phyloP scores from a whole-genome alignment of 2,797 vertebrate species.

The Sphaeramia orbicularis region DNA sequence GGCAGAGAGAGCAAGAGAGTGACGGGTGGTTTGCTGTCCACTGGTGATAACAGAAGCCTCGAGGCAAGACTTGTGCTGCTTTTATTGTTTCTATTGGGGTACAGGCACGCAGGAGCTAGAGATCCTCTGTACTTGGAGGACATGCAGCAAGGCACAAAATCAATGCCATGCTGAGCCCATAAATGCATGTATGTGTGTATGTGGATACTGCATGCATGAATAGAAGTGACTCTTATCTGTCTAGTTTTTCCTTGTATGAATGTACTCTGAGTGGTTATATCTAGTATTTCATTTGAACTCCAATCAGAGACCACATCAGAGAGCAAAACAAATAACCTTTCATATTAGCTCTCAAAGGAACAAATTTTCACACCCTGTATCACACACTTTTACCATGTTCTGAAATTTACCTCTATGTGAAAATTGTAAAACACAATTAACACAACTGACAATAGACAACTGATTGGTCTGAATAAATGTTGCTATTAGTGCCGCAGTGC shows the following conservation, averaged over 20 bases:
- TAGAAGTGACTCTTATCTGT: slow-evolving; percentile 27
- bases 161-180: slow-evolving; percentile 48
- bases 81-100: slow-evolving; percentile 43
- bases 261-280: slow-evolving; percentile 3
- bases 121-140: slow-evolving; percentile 31
- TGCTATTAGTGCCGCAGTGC: background rate
- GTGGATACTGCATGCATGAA: slow-evolving; percentile 2
- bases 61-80: slow-evolving; percentile 42
- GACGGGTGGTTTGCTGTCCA: slow-evolving; percentile 45
- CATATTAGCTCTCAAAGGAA: slow-evolving; percentile 34
- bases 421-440: slow-evolving; percentile 15
- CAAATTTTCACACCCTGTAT: slow-evolving; percentile 36
- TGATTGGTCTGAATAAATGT: too few species aligned
- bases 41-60: slow-evolving; percentile 47
- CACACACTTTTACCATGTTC: slow-evolving; percentile 15
- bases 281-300: slow-evolving; percentile 10
- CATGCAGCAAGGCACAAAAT: slow-evolving; percentile 44
- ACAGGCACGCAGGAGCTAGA: background rate
- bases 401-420: slow-evolving; percentile 20
- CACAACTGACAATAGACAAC: too few species aligned
- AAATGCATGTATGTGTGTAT: slow-evolving; percentile 26
- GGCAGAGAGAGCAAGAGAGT: slow-evolving; percentile 17
- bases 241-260: slow-evolving; percentile 17
- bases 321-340: slow-evolving; percentile 16
- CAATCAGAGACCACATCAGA: slow-evolving; percentile 27